Conservation (phyloP, 2,797 vertebrate genomes). For the Remorina albescens region DNA sequence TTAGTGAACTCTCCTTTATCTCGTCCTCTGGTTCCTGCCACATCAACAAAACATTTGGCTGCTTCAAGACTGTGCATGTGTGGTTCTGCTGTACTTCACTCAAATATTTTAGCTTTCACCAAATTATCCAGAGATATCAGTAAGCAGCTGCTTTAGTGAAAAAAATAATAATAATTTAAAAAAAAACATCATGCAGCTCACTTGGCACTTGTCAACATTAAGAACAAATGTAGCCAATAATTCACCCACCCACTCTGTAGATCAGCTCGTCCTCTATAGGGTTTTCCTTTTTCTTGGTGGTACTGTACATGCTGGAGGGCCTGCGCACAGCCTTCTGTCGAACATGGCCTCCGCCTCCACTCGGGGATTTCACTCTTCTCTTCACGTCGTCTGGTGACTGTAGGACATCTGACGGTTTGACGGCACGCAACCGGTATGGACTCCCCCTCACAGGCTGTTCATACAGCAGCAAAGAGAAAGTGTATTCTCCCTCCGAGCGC, state of each 20-base stretch:
- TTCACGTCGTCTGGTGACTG: constrained; percentile 94
- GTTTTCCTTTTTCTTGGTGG: constrained; percentile 96
- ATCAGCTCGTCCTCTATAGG: constrained; percentile 97
- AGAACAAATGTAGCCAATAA: background rate
- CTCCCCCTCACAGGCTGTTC: constrained; percentile 91
- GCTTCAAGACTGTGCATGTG: background rate
- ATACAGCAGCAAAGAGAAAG: constrained; percentile 90
- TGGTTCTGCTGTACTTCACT: background rate
- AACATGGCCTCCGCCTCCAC: constrained; percentile 92
- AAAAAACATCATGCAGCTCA: background rate
- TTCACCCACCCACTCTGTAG: constrained; percentile 91
- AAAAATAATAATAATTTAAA: too few species aligned
- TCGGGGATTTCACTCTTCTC: constrained; percentile 93
- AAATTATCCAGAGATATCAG: constrained; percentile 2
- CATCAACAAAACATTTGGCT: constrained; percentile 1
- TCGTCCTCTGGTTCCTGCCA: constrained; percentile 90
- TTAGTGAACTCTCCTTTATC: constrained; percentile 98
- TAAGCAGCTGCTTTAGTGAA: background rate
- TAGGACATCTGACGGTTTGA: constrained; percentile 90
- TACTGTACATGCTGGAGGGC: constrained; percentile 98
- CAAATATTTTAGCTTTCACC: background rate
- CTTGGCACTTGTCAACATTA: constrained; percentile 9
- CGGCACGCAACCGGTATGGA: constrained; percentile 89
- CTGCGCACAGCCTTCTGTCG: constrained; percentile 94
- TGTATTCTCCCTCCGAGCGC: constrained; percentile 89